Percentiles rank a stretch among this genome's conserved stretches.
These are phyloP conservation scores for Andinoacara biseriatus DNA, from an alignment of 2,113 vertebrate genomes.

Conservation along the genomic window DNA sequence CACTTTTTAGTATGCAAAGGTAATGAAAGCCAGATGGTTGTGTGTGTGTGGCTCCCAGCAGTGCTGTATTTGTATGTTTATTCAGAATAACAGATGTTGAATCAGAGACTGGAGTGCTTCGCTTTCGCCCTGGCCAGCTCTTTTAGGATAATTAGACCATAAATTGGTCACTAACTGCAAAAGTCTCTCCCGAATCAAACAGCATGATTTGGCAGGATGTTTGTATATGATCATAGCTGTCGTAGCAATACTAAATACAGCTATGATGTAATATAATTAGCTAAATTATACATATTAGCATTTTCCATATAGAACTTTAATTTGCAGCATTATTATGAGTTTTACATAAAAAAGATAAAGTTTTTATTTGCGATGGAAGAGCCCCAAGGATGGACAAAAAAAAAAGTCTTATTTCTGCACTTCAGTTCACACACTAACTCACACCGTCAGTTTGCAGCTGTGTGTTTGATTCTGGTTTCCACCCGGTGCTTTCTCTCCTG, in stretches of 20 bases:
- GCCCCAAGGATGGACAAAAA: background rate
- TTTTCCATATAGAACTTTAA: background rate
- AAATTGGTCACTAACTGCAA: conserved; percentile 65
- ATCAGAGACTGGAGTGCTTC: conserved; percentile 55
- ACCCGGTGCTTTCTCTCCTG: background rate
- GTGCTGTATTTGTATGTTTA: conserved; percentile 35
- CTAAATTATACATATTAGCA: conserved; percentile 38
- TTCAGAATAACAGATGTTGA: conserved; percentile 63
- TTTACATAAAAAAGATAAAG: conserved; percentile 7
- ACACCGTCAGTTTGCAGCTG: conserved; percentile 28
- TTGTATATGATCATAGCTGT: background rate
- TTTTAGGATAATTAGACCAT: conserved; percentile 70
- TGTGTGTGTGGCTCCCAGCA: conserved; percentile 10
- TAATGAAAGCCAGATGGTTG: conserved; percentile 36
- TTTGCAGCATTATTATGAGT: conserved; percentile 18
- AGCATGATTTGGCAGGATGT: conserved; percentile 27
- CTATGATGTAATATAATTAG: conserved; percentile 35
- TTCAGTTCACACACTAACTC: conserved; percentile 11
- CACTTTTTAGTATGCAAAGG: background rate
- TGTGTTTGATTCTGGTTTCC: conserved; percentile 52
- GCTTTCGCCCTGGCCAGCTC: conserved; percentile 38
- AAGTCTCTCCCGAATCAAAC: conserved; percentile 39
- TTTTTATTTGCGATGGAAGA: background rate
- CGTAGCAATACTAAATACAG: conserved; percentile 12
- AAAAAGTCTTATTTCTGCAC: background rate